phyloP scores from a whole-genome alignment of 2,113 vertebrate genomes.

The Nyctibius bracteatus region DNA sequence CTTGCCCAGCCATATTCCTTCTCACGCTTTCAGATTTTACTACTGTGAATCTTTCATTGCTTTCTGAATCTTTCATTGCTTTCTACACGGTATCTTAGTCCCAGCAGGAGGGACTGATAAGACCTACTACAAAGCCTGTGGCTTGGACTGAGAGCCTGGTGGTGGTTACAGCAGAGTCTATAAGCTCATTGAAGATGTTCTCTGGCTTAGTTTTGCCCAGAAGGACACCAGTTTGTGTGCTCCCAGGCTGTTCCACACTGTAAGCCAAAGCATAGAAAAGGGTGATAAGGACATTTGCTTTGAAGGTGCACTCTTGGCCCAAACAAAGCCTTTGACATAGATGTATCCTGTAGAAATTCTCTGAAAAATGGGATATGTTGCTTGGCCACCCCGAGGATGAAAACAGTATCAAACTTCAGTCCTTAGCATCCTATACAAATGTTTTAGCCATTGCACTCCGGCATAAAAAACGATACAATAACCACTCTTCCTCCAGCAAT shows the following conservation, averaged over 20 bases:
- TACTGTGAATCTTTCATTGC: not conserved
- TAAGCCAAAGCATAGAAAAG: not conserved
- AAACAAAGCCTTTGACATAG: not conserved
- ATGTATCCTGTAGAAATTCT: not conserved
- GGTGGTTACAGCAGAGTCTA: not conserved
- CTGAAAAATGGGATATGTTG: not conserved
- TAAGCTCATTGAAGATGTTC: not conserved
- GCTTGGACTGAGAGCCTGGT: not conserved
- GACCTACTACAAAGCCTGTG: not conserved
- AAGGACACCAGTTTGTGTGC: not conserved
- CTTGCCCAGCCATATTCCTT: not conserved
- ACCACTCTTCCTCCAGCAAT: not conserved
- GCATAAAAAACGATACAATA: not conserved
- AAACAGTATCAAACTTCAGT: not conserved
- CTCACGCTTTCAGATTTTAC: not conserved
- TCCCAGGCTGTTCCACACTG: not conserved
- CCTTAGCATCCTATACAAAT: not conserved
- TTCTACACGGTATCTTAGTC: not conserved
- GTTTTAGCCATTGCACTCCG: not conserved
- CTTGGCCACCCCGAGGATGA: not conserved
- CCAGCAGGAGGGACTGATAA: not conserved
- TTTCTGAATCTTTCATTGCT: not conserved
- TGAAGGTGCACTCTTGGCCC: not conserved
- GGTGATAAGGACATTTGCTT: not conserved
- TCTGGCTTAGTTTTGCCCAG: not conserved